phyloP scores from a whole-genome alignment of 2,797 vertebrate genomes.

The Moxostoma hubbsi region DNA sequence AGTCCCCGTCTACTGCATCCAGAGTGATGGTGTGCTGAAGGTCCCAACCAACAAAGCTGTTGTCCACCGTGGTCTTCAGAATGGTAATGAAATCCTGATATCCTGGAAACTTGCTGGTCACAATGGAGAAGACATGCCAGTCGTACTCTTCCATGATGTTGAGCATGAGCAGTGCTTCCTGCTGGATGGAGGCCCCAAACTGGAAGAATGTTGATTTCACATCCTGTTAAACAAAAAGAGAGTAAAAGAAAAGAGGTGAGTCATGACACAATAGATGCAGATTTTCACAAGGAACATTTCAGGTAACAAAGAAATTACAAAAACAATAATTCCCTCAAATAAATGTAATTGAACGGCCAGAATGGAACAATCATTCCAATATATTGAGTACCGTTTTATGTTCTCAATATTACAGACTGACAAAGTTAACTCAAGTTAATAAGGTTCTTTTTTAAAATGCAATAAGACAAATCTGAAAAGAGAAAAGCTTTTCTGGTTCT shows the following conservation, averaged over 20 bases:
- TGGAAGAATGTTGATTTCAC: constrained; percentile 96
- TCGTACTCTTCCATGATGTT: constrained; percentile 99
- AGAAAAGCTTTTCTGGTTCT: constrained; percentile 45
- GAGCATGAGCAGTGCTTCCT: constrained; percentile 93
- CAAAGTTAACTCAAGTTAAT: constrained; percentile 47
- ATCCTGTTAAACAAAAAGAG: constrained; percentile 79
- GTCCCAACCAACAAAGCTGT: constrained; percentile 98
- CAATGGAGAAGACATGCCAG: constrained; percentile 97
- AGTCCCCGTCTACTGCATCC: constrained; percentile 90
- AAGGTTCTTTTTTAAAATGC: constrained; percentile 46
- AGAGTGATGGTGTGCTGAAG: constrained; percentile 91
- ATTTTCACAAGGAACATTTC: not conserved
- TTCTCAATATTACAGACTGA: constrained; percentile 26
- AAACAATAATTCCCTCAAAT: not conserved
- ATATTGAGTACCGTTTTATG: constrained; percentile 31
- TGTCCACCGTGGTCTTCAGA: constrained; percentile 94
- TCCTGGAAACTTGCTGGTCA: constrained; percentile 95
- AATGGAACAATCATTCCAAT: not conserved
- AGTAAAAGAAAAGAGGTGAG: not conserved
- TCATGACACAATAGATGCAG: not conserved
- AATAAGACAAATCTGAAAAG: constrained; percentile 39
- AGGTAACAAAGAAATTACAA: not conserved
- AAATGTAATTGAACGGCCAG: not conserved
- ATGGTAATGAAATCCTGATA: constrained; percentile 96
- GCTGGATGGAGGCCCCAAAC: constrained; percentile 97